Conservation (phyloP, 2,888 invertebrate genomes). For the Scotopteryx bipunctaria region DNA sequence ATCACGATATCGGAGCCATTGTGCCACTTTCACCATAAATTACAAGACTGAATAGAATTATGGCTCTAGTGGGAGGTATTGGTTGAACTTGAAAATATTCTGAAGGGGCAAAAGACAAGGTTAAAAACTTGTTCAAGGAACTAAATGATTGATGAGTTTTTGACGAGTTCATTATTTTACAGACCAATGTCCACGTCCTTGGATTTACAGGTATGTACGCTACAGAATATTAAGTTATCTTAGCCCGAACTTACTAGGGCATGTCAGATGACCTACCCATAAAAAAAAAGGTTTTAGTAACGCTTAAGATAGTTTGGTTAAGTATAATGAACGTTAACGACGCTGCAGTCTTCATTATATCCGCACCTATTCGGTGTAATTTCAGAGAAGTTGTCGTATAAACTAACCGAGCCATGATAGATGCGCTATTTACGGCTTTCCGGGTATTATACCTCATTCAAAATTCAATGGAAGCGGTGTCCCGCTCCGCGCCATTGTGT, state of each 20-base stretch:
- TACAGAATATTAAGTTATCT: too few relatives aligned
- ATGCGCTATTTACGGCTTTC: conserved; percentile 44
- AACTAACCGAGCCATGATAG: conserved; percentile 20
- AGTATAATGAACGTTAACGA: too few relatives aligned
- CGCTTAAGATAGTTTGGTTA: too few relatives aligned
- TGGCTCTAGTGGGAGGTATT: conserved; percentile 9
- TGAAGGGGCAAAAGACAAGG: conserved; percentile 14
- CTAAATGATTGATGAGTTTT: background rate
- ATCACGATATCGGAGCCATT: conserved; percentile 31
- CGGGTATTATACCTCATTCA: conserved; percentile 42
- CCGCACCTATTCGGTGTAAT: conserved; percentile 8
- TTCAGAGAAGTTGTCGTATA: conserved; percentile 18
- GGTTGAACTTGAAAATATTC: conserved; percentile 21
- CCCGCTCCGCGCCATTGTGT: conserved; percentile 21
- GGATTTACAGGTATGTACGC: too few relatives aligned
- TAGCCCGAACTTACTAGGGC: too few relatives aligned
- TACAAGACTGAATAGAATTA: conserved; percentile 18
- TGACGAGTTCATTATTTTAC: too few relatives aligned
- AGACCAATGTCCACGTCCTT: too few relatives aligned
- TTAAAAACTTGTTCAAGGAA: conserved; percentile 1
- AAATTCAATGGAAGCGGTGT: conserved; percentile 36
- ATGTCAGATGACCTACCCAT: too few relatives aligned
- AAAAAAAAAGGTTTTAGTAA: too few relatives aligned
- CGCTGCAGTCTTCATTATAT: conserved; percentile 8
- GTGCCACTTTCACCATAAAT: conserved; percentile 25